Evolutionary conservation across 2,888 invertebrate genomes (phyloP).

Genomic region (Cerceris ruficornis): DNA sequence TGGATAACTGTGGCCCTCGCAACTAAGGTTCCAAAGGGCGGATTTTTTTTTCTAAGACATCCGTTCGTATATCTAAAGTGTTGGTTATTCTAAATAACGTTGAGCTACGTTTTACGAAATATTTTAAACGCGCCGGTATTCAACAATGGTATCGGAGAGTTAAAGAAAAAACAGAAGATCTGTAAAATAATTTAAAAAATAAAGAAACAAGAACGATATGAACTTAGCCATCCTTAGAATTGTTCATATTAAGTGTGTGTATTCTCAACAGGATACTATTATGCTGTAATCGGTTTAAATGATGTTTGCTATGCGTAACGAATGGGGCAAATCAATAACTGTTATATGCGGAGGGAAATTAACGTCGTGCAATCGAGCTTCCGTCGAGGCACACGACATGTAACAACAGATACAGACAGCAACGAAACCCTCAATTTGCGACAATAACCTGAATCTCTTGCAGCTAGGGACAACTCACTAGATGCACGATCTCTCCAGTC

Average conservation of each 20-base stretch:
- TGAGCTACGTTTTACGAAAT: too few relatives aligned
- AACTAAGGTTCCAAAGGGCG: too few relatives aligned
- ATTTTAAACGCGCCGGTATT: too few relatives aligned
- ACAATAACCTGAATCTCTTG: constrained; percentile 39
- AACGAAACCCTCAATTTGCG: constrained; percentile 55
- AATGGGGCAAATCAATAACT: constrained; percentile 52
- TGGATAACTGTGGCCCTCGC: too few relatives aligned
- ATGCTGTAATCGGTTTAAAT: constrained; percentile 49
- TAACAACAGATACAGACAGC: constrained; percentile 51
- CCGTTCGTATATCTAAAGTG: too few relatives aligned
- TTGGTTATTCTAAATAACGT: too few relatives aligned
- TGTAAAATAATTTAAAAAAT: background rate
- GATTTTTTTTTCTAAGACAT: too few relatives aligned
- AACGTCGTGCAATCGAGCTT: constrained; percentile 64
- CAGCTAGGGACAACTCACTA: constrained; percentile 36
- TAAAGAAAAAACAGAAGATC: background rate
- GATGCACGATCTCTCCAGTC: constrained; percentile 43
- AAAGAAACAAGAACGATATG: background rate
- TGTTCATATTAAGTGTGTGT: background rate
- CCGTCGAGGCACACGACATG: constrained; percentile 64
- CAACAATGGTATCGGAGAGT: background rate
- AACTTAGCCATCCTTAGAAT: background rate
- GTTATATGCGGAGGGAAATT: constrained; percentile 48
- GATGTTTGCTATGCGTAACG: constrained; percentile 50
- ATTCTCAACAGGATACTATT: constrained; percentile 27